Evolutionary conservation across 2,888 invertebrate species (phyloP), one percentile per base, ranked within the genome.

Genomic region (Lepidochrysops patricia): DNA sequence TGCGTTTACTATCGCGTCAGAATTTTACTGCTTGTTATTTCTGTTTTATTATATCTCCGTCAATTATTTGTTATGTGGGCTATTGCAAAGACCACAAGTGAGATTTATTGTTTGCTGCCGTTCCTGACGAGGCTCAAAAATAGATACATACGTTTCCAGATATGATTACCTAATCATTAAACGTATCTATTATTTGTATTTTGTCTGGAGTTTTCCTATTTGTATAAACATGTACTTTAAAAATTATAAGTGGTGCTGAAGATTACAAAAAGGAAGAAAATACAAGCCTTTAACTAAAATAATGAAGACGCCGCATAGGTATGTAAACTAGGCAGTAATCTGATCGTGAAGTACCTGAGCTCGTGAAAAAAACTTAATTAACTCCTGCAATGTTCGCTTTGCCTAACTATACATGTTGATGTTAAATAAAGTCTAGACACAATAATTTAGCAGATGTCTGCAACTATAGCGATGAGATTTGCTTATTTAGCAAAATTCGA

Each of bases 321-420:
- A 57, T 57, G 59, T 61, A 61, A 61, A 50, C 58, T 57, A 59
- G 49, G 37, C 57, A 57, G 58, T 59, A 59, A 49, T 9, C 29
- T 48, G 48, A 49, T 61, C 19, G 49, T 37, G 35, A 27, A 27
- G 35, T 56, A 57, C 61, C 57, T 56, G 56, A 13, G 26, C 34
- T 56, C 50, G 48, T 49, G 50, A 61, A 61, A 50, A 61, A 43
- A 61, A 57, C 57, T 57, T 61, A 58, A 61, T 61, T 61, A 59
- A 59, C 48, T 57, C 49, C 26, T 32, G 54, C 32, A 32, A 26
- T 26, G 35, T 25, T 48, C 60, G 56, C 34, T 60, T 54, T 49
- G 43, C 32, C 25, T 56, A 48, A 48, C 48, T 29, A 48, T n/a
- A 60, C 29, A n/a, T 26, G n/a, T 6, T n/a, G 50, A 50, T 26